Conservation (phyloP, 1,140 invertebrate species). For the Bombus sylvicola region DNA sequence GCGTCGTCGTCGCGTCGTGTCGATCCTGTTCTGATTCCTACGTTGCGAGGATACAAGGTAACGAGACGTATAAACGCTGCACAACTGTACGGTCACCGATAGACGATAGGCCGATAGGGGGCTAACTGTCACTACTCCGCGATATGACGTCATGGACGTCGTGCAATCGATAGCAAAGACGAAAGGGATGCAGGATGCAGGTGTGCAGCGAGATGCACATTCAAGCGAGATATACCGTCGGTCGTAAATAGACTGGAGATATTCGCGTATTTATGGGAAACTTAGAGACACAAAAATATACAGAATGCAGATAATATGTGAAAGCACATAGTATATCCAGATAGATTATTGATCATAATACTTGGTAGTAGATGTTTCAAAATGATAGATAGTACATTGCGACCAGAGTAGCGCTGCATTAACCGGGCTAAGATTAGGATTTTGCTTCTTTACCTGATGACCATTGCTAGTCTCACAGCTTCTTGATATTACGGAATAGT, state of each 20-base stretch:
- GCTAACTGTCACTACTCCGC: background rate
- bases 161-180: slow-evolving; percentile 14
- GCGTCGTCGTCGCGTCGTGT: slow-evolving; percentile 37
- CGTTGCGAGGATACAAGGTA: slow-evolving; percentile 54
- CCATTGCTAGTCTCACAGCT: no score
- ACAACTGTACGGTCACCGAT: slow-evolving; percentile 24
- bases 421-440: no score
- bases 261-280: no score
- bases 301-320: no score
- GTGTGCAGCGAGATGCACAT: slow-evolving; percentile 17
- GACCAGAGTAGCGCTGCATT: no score
- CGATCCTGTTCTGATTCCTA: slow-evolving; percentile 63
- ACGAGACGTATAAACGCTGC: slow-evolving; percentile 53
- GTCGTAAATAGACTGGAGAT: background rate
- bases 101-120: slow-evolving; percentile 26
- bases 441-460: no score
- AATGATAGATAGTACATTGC: no score
- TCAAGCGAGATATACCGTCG: background rate
- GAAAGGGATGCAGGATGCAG: slow-evolving; percentile 41
- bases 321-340: no score
- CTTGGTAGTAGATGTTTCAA: no score
- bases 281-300: no score
- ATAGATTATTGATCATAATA: no score
- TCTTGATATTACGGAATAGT: no score
- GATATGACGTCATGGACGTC: slow-evolving; percentile 31